These are phyloP conservation scores for Rhinolophus ferrumequinum DNA, from an alignment of 2,113 vertebrate genomes.

Conservation along the genomic window DNA sequence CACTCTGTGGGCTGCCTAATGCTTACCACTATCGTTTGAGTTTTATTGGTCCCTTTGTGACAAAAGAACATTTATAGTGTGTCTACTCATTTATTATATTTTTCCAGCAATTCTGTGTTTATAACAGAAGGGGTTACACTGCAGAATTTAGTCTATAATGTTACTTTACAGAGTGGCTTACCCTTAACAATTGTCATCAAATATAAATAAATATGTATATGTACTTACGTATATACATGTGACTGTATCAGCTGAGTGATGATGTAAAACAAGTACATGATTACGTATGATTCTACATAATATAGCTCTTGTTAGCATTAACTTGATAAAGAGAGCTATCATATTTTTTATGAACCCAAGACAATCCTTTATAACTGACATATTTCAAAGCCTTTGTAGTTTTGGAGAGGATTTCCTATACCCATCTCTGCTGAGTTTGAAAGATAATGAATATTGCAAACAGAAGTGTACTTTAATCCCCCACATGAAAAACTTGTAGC, in stretches of 20 bases:
- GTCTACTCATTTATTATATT: neutral
- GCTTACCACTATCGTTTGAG: neutral
- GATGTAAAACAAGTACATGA: neutral
- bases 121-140: neutral
- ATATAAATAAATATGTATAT: neutral
- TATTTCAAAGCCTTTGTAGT: constrained; percentile 50
- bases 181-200: neutral
- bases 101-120: neutral
- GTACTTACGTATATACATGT: neutral
- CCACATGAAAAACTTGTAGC: neutral
- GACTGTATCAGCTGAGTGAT: neutral
- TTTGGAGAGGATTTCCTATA: neutral
- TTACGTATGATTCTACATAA: neutral
- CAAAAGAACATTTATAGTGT: neutral
- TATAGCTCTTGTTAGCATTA: neutral
- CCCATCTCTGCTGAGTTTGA: neutral
- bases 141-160: neutral
- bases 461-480: neutral
- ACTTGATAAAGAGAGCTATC: neutral
- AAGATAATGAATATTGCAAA: constrained; percentile 41
- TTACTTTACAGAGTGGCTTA: neutral
- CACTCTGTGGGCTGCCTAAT: neutral
- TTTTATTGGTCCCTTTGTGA: neutral
- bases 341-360: constrained; percentile 20
- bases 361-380: neutral